Conservation (phyloP, 2,888 invertebrate species). For the Holacanthella duospinosa region DNA sequence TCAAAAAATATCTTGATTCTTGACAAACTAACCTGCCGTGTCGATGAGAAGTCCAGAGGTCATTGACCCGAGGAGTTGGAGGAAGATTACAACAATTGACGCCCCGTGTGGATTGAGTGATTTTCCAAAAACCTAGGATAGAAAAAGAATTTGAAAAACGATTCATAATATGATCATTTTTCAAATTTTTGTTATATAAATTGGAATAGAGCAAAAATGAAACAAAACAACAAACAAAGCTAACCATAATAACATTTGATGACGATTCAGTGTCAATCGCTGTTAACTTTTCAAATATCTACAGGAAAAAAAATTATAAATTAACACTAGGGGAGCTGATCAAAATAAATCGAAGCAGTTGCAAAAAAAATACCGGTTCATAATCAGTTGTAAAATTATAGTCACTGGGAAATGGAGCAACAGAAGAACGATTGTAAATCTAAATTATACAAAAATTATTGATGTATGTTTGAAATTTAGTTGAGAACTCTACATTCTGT, state of each 20-base stretch:
- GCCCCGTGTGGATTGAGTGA: conserved; percentile 67
- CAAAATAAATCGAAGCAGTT: neutral
- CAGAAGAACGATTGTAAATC: neutral
- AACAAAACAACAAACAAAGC: neutral
- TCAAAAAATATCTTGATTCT: no score
- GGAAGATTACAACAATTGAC: conserved; percentile 72
- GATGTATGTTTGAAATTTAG: no score
- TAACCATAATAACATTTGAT: neutral
- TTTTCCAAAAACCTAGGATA: conserved; percentile 34
- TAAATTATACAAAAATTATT: no score
- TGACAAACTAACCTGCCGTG: conserved; percentile 51
- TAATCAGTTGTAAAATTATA: neutral
- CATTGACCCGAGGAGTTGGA: conserved; percentile 72
- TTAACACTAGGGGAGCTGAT: neutral
- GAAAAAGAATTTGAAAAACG: neutral
- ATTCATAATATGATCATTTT: neutral
- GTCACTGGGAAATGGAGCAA: neutral
- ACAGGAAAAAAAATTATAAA: neutral
- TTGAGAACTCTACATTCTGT: no score
- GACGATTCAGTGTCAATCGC: neutral
- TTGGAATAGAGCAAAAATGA: no score
- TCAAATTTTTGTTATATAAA: no score
- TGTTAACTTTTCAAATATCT: neutral
- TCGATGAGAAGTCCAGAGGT: conserved; percentile 72
- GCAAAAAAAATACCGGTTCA: neutral